Base-by-base conservation (phyloP, 2,113 vertebrate genomes). In the Phrynosoma platyrhinos region DNA sequence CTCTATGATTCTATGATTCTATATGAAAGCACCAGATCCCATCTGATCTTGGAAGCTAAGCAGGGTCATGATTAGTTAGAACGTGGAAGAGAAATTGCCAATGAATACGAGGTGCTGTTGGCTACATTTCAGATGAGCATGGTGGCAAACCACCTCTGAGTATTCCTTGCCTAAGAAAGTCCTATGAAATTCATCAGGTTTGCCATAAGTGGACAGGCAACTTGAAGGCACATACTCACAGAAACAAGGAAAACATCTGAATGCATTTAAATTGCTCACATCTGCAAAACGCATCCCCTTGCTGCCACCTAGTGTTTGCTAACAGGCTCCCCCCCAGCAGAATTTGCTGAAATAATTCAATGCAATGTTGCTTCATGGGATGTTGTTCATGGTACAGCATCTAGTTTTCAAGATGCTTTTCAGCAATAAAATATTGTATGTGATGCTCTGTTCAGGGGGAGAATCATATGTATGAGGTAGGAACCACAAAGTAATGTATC, bases 231-330 rank as follows among this genome's bases (percentile, higher is more conserved):
- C 32, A 16, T 68, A n/a, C 55, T 71, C 1, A 36, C 9, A 69
- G 58, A 27, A 6, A 71, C 6, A 30, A 71, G 30, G 25, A 2
- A 71, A 71, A n/a, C 25, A 71, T 71, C 58, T 62, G 58, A 62
- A 62, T 62, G 14, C 0, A 62, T 62, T 47, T 47, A 47, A 62
- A 62, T 62, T 18, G 14, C 72, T 9, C 3, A 18, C 8, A 4
- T 40, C 1, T 18, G 18, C 0, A 5, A 0, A 14, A 25, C 23
- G 13, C 90, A 83, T 75, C 84, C 82, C 74, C 87, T 36, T 81
- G 84, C 87, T 91, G 94, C 95, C 95, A 92, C 69, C 95, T 95
- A 71, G 81, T 88, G 94, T 40, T 72, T 27, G 23, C n/a, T 14
- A 23, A 25, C 10, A 64, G 16, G n/a, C 58, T 32, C 52, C 66